Conservation (phyloP, 2,888 invertebrate species). For the Chloroclysta siterata region DNA sequence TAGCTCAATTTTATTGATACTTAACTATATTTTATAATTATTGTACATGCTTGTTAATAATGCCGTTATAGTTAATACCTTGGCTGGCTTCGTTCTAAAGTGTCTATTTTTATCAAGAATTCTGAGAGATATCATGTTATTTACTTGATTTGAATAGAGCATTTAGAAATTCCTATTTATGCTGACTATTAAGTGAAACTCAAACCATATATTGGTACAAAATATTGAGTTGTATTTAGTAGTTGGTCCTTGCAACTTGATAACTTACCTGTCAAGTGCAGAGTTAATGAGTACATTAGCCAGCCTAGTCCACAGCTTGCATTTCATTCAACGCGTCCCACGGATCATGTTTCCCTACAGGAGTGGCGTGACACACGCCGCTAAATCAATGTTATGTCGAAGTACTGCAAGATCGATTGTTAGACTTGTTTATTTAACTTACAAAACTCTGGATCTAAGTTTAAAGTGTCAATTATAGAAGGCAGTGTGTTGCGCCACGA, state of each 20-base stretch:
- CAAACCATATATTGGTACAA: slow-evolving; percentile 1
- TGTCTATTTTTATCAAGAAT: slow-evolving; percentile 9
- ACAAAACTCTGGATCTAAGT: slow-evolving; percentile 10
- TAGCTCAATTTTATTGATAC: slow-evolving; percentile 83
- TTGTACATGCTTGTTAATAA: slow-evolving; percentile 74
- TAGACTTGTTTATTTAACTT: neutral
- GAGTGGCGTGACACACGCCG: slow-evolving; percentile 12
- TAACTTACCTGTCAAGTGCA: slow-evolving; percentile 35
- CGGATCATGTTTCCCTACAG: neutral
- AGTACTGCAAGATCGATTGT: neutral
- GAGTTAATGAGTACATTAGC: slow-evolving; percentile 4
- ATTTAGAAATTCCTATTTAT: slow-evolving; percentile 6
- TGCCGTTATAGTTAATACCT: slow-evolving; percentile 58
- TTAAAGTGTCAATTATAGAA: slow-evolving; percentile 32
- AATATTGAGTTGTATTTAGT: slow-evolving; percentile 12
- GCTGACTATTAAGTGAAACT: slow-evolving; percentile 10
- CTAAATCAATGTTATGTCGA: neutral
- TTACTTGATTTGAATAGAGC: slow-evolving; percentile 7
- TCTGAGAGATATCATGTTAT: slow-evolving; percentile 1
- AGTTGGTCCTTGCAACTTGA: slow-evolving; percentile 38
- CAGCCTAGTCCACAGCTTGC: slow-evolving; percentile 21
- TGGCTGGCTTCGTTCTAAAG: slow-evolving; percentile 43
- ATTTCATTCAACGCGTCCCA: neutral
- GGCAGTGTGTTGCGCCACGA: slow-evolving; percentile 43
- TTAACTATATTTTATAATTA: slow-evolving; percentile 64